Evolutionary conservation across 2,888 invertebrate genomes (phyloP).

Genomic region (Stictocephala bisonia): DNA sequence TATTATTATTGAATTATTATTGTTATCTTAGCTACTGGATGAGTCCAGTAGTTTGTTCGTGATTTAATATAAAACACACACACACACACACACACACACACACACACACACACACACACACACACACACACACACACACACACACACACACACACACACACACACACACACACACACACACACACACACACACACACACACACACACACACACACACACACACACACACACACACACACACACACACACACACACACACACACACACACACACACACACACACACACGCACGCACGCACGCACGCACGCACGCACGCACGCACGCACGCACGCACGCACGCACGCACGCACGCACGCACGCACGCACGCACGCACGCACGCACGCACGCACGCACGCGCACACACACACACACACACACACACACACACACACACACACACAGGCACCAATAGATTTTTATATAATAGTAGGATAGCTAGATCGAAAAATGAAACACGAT

Average conservation of each 20-base stretch:
- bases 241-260: neutral
- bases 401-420: neutral
- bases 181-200: neutral
- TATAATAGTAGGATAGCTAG: too few species aligned
- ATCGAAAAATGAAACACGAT: too few species aligned
- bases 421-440: neutral
- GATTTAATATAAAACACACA: too few species aligned
- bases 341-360: neutral
- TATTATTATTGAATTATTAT: too few species aligned
- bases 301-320: neutral
- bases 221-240: neutral
- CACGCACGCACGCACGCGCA: neutral
- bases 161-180: neutral
- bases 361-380: neutral
- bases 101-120: neutral
- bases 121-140: neutral
- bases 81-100: neutral
- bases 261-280: neutral
- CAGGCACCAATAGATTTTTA: neutral
- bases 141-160: neutral
- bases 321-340: neutral
- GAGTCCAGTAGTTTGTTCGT: too few species aligned
- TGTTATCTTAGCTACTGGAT: too few species aligned
- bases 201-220: neutral
- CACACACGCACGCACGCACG: neutral